Base-by-base conservation (phyloP, 2,888 invertebrate genomes). In the Cataglyphis livida region DNA sequence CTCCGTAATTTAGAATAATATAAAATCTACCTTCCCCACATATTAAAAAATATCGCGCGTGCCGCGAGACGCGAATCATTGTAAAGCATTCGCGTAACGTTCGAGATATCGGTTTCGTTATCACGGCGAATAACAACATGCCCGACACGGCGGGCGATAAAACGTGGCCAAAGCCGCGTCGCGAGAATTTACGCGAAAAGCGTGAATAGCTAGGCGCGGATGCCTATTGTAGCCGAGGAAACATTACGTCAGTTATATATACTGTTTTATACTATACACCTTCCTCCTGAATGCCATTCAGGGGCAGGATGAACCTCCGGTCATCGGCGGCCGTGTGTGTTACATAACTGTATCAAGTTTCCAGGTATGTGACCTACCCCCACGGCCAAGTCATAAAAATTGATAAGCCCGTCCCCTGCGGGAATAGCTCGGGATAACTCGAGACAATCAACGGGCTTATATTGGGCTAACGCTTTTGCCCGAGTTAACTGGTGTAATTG, bases 371-470 rank as follows among this genome's bases (percentile, higher is more conserved):
- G 90, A 86, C 84, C 84, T 74, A 41, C 44, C 62, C 70, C 81
- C 44, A 32, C 62, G 74, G 83, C 66, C 74, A 71, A 85, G 84
- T 87, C 88, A 84, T 92, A 92, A 92, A 92, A 92, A 92, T 91
- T 92, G 92, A 92, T 92, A 91, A 92, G 91, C 88, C 87, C 87
- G 78, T 84, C 86, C 51, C 51, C 89, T 86, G 75, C 79, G 89
- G 87, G 89, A 90, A 64, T 79, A 81, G 81, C 65, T 57, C 74
- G 71, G 91, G 85, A 90, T 89, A 92, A 91, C 90, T 92, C 90
- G 85, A 90, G 90, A 90, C 91, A 90, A 92, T 92, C 92, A 89
- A 89, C 88, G 88, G 86, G 87, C 87, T 91, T 90, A 91, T n/a
- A 51, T 90, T 90, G 88, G 84, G 89, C 85, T 85, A 84, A 88